These are phyloP conservation scores for Meles meles DNA, from an alignment of 2,113 vertebrate genomes.

Conservation along the genomic window DNA sequence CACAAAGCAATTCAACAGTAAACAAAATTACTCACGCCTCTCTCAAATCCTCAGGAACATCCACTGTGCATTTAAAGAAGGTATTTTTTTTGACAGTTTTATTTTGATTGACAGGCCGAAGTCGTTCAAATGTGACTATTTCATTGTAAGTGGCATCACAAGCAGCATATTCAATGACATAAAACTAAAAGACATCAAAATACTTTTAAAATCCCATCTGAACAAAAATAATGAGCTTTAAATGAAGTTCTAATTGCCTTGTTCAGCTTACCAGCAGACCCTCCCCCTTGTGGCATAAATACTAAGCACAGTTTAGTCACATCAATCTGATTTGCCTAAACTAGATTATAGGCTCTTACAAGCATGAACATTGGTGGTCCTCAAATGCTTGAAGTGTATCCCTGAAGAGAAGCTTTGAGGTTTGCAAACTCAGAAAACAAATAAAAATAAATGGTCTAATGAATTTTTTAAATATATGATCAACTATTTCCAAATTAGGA, in stretches of 20 bases:
- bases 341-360: constrained; percentile 28
- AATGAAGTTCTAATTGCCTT: constrained; percentile 43
- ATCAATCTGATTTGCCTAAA: background rate
- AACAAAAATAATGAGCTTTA: constrained; percentile 49
- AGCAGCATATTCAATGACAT: constrained; percentile 90
- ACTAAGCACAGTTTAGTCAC: constrained; percentile 9
- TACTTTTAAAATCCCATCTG: constrained; percentile 61
- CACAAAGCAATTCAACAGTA: constrained; percentile 4
- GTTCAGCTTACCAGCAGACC: background rate
- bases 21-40: constrained; percentile 85
- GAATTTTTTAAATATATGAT: background rate
- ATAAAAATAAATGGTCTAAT: background rate
- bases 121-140: constrained; percentile 89
- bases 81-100: constrained; percentile 89
- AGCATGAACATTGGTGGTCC: background rate
- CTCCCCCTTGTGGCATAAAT: constrained; percentile 5
- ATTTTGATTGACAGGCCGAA: constrained; percentile 89
- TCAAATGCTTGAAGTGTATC: background rate
- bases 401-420: background rate
- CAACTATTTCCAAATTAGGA: background rate
- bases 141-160: constrained; percentile 91
- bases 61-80: constrained; percentile 88
- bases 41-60: constrained; percentile 89
- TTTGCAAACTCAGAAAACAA: constrained; percentile 32
- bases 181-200: constrained; percentile 81